Evolutionary conservation across 2,888 invertebrate genomes (phyloP).

Genomic region (Idaea aversata): DNA sequence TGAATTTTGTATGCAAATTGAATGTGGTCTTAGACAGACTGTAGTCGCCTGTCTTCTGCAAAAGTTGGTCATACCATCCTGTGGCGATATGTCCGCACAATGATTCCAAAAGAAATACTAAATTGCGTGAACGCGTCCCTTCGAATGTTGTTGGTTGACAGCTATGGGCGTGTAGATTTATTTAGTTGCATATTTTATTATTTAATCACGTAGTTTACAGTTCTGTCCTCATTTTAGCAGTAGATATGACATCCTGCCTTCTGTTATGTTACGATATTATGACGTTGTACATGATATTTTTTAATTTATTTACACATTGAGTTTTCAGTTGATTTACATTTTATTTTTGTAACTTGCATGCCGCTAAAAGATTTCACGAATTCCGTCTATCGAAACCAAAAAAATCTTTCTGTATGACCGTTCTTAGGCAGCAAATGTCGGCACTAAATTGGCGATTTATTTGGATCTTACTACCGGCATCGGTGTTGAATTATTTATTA

Average conservation of each 20-base stretch:
- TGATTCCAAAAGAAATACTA: too few species aligned
- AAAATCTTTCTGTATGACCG: not conserved
- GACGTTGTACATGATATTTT: conserved; percentile 8
- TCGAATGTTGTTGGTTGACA: not conserved
- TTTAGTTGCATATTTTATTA: conserved; percentile 9
- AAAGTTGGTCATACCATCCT: not conserved
- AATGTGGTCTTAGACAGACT: not conserved
- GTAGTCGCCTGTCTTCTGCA: too few species aligned
- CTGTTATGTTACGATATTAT: not conserved
- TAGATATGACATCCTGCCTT: not conserved
- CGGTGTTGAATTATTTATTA: not conserved
- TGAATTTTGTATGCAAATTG: not conserved
- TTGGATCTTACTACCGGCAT: conserved; percentile 2
- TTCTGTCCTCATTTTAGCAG: not conserved
- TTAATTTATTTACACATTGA: conserved; percentile 4
- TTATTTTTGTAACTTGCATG: conserved; percentile 18
- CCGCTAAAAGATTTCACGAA: conserved; percentile 10
- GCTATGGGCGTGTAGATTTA: conserved; percentile 8
- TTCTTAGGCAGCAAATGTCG: not conserved
- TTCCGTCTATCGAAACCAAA: not conserved
- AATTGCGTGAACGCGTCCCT: not conserved
- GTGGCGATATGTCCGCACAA: not conserved
- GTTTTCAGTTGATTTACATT: not conserved
- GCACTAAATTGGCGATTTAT: not conserved
- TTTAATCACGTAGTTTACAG: conserved; percentile 1